Percentiles rank a stretch among this genome's conserved stretches.
phyloP scores from a whole-genome alignment of 2,888 invertebrate species.

The Disparrhopalites patrizii region DNA sequence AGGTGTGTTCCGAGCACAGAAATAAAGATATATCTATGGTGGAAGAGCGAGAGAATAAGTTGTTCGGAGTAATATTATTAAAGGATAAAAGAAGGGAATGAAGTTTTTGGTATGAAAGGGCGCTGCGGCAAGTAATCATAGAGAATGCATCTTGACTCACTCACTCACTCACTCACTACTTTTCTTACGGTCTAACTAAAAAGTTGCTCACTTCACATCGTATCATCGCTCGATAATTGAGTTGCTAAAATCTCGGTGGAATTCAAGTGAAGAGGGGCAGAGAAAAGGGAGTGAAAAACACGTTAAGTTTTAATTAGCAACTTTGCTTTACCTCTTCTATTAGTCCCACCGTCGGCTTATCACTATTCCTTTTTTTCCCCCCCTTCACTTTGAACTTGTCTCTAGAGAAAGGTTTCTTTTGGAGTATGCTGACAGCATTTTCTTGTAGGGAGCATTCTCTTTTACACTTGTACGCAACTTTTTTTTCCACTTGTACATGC shows the following conservation, averaged over 20 bases:
- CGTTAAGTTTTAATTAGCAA: conserved; percentile 48
- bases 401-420: too few species aligned
- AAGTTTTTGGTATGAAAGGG: conserved; percentile 7
- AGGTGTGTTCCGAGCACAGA: neutral
- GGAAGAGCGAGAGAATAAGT: conserved; percentile 7
- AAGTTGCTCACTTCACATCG: conserved; percentile 40
- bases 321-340: conserved; percentile 26
- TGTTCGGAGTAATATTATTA: neutral
- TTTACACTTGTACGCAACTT: too few species aligned
- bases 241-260: conserved; percentile 47
- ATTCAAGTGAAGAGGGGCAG: conserved; percentile 32
- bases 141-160: neutral
- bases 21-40: too few species aligned
- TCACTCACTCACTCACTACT: neutral
- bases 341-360: conserved; percentile 4
- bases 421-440: too few species aligned
- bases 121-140: conserved; percentile 4
- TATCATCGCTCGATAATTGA: conserved; percentile 49
- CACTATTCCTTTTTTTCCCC: neutral
- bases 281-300: conserved; percentile 44
- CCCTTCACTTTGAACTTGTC: neutral
- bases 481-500: too few species aligned
- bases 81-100: neutral
- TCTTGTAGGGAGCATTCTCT: too few species aligned
- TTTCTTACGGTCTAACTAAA: neutral